phyloP scores from a whole-genome alignment of 1,140 invertebrate genomes.

The Tigriopus japonicus region DNA sequence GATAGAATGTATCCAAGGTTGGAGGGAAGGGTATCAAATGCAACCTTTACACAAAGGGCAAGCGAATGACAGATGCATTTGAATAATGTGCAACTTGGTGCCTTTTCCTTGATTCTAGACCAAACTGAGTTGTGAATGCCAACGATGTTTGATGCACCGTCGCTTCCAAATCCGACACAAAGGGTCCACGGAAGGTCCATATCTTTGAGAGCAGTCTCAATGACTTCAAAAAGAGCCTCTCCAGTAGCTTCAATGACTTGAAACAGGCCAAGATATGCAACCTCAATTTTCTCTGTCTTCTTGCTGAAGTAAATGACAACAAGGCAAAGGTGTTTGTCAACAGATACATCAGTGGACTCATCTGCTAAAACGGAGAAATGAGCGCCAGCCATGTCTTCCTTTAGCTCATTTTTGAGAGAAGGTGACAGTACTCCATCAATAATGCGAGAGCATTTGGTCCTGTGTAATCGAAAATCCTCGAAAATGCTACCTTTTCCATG shows the following conservation, averaged over 20 bases:
- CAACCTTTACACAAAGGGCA: conserved; percentile 12
- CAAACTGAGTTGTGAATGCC: conserved; percentile 14
- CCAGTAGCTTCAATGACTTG: conserved; percentile 13
- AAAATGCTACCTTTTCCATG: conserved; percentile 11
- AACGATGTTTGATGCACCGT: conserved; percentile 14
- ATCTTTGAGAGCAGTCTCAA: conserved; percentile 1
- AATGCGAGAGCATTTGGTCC: conserved; percentile 11
- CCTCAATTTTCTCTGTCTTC: conserved; percentile 8
- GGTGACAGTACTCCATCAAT: not conserved
- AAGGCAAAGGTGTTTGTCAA: conserved; percentile 6
- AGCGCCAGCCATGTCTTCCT: not conserved
- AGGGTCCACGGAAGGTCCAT: conserved; percentile 3
- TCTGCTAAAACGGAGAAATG: conserved; percentile 7
- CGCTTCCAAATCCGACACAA: conserved; percentile 13
- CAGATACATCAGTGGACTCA: conserved; percentile 13
- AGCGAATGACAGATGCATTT: conserved; percentile 7
- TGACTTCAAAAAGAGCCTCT: conserved; percentile 14
- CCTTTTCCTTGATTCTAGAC: conserved; percentile 5
- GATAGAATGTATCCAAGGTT: conserved; percentile 10
- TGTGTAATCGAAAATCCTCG: not conserved
- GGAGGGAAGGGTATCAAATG: conserved; percentile 14
- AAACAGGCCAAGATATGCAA: conserved; percentile 11
- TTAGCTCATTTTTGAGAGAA: conserved; percentile 5
- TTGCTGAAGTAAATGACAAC: conserved; percentile 9
- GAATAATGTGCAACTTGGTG: conserved; percentile 6